A percentile compares a stretch with the other conserved stretches of the same genome.
Conservation (phyloP, 2,113 vertebrate species). For the Myrmecobius fasciatus region DNA sequence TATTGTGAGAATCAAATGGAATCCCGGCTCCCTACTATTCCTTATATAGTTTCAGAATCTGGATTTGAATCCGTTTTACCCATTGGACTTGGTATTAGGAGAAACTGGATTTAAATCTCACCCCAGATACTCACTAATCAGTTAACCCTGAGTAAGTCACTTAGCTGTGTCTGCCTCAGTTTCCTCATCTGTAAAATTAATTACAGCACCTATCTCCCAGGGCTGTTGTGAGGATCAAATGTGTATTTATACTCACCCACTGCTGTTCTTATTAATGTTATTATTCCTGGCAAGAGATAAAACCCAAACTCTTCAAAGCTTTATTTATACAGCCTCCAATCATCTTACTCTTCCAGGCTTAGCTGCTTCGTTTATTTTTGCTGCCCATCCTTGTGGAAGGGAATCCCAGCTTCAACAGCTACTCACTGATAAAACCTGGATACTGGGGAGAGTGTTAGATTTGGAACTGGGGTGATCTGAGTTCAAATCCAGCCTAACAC, state of each 20-base stretch:
- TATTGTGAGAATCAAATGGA: background rate
- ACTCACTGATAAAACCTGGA: background rate
- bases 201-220: background rate
- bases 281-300: background rate
- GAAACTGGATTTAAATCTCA: too few species aligned
- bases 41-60: background rate
- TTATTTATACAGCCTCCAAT: background rate
- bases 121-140: too few species aligned
- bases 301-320: background rate
- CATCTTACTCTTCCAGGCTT: background rate
- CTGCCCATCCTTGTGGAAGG: background rate
- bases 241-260: background rate
- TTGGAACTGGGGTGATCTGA: background rate
- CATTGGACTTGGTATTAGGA: too few species aligned
- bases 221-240: background rate
- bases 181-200: background rate
- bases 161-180: background rate
- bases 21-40: background rate
- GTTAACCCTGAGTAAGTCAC: background rate
- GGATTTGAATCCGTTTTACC: background rate
- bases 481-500: background rate
- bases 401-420: background rate
- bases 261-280: background rate
- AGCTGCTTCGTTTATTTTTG: background rate
- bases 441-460: background rate